Evolutionary conservation across 2,797 vertebrate genomes (phyloP).

Genomic region (Echiichthys vipera): DNA sequence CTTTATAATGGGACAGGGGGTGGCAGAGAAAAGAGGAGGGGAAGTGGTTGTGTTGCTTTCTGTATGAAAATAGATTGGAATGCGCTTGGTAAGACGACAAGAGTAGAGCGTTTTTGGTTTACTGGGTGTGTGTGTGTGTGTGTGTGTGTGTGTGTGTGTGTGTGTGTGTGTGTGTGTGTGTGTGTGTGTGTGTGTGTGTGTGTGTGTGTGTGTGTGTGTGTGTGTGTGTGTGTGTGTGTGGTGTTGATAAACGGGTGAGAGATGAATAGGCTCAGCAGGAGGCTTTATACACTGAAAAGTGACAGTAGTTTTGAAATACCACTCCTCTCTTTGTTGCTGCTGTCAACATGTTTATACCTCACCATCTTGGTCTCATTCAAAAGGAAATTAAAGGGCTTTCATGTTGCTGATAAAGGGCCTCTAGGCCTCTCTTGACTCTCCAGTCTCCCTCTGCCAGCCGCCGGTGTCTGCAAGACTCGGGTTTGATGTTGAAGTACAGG

Average conservation of each 20-base stretch:
- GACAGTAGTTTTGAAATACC: slow-evolving; percentile 32
- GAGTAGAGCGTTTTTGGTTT: slow-evolving; percentile 18
- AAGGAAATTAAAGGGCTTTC: slow-evolving; percentile 35
- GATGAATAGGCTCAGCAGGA: slow-evolving; percentile 18
- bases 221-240: background rate
- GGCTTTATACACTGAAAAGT: slow-evolving; percentile 26
- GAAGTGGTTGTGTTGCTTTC: slow-evolving; percentile 18
- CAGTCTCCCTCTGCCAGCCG: background rate
- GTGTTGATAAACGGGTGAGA: too few species aligned
- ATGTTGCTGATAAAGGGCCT: slow-evolving; percentile 37
- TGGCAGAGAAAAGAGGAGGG: background rate
- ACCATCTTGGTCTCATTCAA: slow-evolving; percentile 16
- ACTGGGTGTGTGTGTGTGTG: background rate
- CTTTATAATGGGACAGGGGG: slow-evolving; percentile 11
- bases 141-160: background rate
- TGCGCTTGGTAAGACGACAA: slow-evolving; percentile 16
- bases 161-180: background rate
- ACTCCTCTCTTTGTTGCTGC: slow-evolving; percentile 39
- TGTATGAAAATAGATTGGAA: slow-evolving; percentile 44
- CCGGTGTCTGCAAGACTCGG: slow-evolving; percentile 6
- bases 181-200: background rate
- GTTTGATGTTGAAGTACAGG: slow-evolving; percentile 33
- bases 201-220: background rate
- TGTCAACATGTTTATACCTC: slow-evolving; percentile 52
- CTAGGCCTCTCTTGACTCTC: background rate